Base-by-base conservation (phyloP, 2,888 invertebrate species). In the Epistrophe eligans region DNA sequence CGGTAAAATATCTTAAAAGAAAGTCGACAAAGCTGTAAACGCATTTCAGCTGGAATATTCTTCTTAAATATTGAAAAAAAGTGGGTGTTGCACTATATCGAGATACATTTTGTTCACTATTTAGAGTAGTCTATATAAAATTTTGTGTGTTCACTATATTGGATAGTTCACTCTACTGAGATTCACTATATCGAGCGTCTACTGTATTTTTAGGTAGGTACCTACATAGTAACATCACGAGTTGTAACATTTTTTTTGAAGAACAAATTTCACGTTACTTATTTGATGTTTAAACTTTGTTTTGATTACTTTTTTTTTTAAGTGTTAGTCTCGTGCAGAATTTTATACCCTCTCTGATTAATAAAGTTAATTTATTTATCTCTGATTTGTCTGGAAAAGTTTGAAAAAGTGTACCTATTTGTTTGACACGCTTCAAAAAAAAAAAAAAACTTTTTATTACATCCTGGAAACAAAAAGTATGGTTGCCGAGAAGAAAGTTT, bases 271-370 rank as follows among this genome's bases (percentile, higher is more conserved):
- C 62, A 38, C 19, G 40, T 38, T 35, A 13, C 13, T 60, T 60
- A 24, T 60, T 60, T 40, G 11, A 38, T 38, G 60, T 60, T 40
- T 13, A 40, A 60, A 60, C 60, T 60, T 60, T 60, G 38, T 60
- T 60, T 40, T 60, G 38, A 60, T 60, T 60, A 40, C 13, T 32
- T 60, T 60, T 60, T 35, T 38, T 60, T 60, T 40, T 1, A 24
- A 17, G 3, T 19, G 15, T 40, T 38, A 13, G 5, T 35, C 3
- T 58, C 15, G n/a, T 32, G 35, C 10, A 57, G 5, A 50, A 19
- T 48, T 24, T 6, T 19, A 8, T 7, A 52, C 28, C 13, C 7
- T 15, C 10, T 24, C 15, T 28, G n/a, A n/a, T 9, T 24, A 2
- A 24, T n/a, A 32, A 28, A 55, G 28, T 32, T n/a, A 24, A 19